Conservation (phyloP, 2,888 invertebrate genomes). For the Blomia tropicalis region DNA sequence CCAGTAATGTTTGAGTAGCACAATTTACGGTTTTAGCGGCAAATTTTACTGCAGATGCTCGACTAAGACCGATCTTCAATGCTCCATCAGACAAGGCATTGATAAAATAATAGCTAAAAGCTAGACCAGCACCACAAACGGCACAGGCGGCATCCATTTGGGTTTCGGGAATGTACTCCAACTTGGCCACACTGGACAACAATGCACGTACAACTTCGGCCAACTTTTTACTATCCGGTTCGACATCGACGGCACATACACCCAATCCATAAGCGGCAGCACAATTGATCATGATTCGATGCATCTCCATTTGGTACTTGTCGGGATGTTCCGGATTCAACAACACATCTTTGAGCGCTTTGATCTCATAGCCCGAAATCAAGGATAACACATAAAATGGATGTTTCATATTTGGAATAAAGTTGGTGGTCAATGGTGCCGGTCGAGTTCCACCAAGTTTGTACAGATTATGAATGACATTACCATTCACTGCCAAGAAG, state of each 20-base stretch:
- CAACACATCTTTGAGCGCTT: slow-evolving; percentile 14
- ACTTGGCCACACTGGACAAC: slow-evolving; percentile 31
- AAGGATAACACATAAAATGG: slow-evolving; percentile 23
- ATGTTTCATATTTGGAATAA: slow-evolving; percentile 21
- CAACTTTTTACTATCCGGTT: slow-evolving; percentile 24
- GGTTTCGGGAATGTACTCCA: slow-evolving; percentile 35
- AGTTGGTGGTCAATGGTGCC: slow-evolving; percentile 21
- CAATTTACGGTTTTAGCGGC: slow-evolving; percentile 35
- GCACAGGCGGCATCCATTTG: slow-evolving; percentile 37
- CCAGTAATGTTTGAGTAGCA: slow-evolving; percentile 32
- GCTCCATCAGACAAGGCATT: slow-evolving; percentile 37
- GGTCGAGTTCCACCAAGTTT: slow-evolving; percentile 24
- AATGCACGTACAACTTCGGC: slow-evolving; percentile 22
- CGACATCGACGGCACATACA: slow-evolving; percentile 25
- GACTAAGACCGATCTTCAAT: slow-evolving; percentile 36
- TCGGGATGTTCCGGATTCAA: slow-evolving; percentile 25
- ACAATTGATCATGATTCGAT: slow-evolving; percentile 22
- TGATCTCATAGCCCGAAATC: slow-evolving; percentile 18
- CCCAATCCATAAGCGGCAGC: slow-evolving; percentile 23
- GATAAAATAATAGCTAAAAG: slow-evolving; percentile 35
- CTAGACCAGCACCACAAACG: slow-evolving; percentile 38
- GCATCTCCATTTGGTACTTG: slow-evolving; percentile 24
- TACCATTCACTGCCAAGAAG: slow-evolving; percentile 16
- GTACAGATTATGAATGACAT: slow-evolving; percentile 12
- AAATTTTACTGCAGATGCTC: slow-evolving; percentile 33